These are phyloP conservation scores for Endotricha flammealis DNA, from an alignment of 2,888 invertebrate genomes.

Conservation along the genomic window DNA sequence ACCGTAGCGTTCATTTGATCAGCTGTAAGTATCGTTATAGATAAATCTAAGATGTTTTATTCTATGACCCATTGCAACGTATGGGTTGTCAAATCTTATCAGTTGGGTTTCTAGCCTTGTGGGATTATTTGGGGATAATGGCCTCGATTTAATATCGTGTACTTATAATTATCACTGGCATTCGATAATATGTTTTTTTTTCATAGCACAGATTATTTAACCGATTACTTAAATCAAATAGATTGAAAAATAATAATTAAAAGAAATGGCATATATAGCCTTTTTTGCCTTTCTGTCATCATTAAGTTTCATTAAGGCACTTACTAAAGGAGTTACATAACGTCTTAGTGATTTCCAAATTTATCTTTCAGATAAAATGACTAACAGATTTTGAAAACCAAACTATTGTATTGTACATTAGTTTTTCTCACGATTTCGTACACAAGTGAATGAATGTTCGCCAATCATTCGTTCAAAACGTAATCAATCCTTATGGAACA, in stretches of 20 bases:
- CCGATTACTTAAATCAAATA: slow-evolving; percentile 3
- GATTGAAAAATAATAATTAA: no score
- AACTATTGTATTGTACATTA: no score
- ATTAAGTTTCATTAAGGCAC: no score
- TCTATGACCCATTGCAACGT: slow-evolving; percentile 40
- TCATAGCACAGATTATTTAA: neutral
- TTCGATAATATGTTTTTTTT: neutral
- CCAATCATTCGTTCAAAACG: neutral
- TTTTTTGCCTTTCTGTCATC: no score
- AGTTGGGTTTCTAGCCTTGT: slow-evolving; percentile 39
- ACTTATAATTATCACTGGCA: slow-evolving; percentile 3
- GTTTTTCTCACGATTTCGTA: no score
- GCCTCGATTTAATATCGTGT: slow-evolving; percentile 34
- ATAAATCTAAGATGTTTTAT: slow-evolving; percentile 23
- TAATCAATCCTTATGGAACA: neutral
- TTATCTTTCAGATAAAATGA: no score
- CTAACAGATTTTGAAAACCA: no score
- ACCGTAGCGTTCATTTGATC: slow-evolving; percentile 29
- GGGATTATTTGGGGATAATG: slow-evolving; percentile 52
- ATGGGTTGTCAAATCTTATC: slow-evolving; percentile 30
- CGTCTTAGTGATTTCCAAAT: no score
- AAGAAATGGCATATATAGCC: no score
- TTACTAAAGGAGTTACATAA: no score
- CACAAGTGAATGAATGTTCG: no score
- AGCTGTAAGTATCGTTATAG: slow-evolving; percentile 10